Evolutionary conservation across 2,888 invertebrate genomes (phyloP).

Genomic region (Neelides folsomi): DNA sequence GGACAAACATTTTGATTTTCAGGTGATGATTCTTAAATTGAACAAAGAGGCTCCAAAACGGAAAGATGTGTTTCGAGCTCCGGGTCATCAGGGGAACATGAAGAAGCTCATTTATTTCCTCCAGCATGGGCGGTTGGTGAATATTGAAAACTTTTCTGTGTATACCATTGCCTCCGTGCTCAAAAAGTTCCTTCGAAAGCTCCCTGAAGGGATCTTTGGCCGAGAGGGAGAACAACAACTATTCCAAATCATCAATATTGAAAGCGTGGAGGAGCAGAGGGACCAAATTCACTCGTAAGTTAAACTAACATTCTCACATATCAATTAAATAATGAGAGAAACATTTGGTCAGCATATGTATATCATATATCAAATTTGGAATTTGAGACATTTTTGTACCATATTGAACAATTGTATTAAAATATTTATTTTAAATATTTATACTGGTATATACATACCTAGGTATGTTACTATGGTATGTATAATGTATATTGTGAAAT

Average conservation of each 20-base stretch:
- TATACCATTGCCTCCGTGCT: conserved; percentile 96
- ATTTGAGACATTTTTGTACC: too few relatives aligned
- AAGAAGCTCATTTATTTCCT: conserved; percentile 83
- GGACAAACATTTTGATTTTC: conserved; percentile 32
- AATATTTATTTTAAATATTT: too few relatives aligned
- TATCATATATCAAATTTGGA: too few relatives aligned
- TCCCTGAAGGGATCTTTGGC: conserved; percentile 93
- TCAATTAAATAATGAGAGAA: conserved; percentile 2
- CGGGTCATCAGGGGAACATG: conserved; percentile 88
- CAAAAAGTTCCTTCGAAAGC: conserved; percentile 92
- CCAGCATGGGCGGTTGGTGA: conserved; percentile 74
- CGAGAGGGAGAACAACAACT: conserved; percentile 77
- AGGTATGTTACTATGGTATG: too few relatives aligned
- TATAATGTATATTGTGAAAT: too few relatives aligned
- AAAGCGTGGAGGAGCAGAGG: conserved; percentile 55
- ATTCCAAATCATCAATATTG: conserved; percentile 61
- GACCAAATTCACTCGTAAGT: conserved; percentile 80
- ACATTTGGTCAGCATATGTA: too few relatives aligned
- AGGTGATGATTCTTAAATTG: conserved; percentile 79
- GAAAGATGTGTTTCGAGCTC: conserved; percentile 87
- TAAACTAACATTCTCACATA: conserved; percentile 9
- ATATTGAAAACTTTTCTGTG: conserved; percentile 88
- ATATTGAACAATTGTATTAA: too few relatives aligned
- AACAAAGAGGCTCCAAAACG: conserved; percentile 88
- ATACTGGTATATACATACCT: too few relatives aligned